These are phyloP conservation scores for Babylonia areolata DNA, from an alignment of 1,140 invertebrate species.

Conservation along the genomic window DNA sequence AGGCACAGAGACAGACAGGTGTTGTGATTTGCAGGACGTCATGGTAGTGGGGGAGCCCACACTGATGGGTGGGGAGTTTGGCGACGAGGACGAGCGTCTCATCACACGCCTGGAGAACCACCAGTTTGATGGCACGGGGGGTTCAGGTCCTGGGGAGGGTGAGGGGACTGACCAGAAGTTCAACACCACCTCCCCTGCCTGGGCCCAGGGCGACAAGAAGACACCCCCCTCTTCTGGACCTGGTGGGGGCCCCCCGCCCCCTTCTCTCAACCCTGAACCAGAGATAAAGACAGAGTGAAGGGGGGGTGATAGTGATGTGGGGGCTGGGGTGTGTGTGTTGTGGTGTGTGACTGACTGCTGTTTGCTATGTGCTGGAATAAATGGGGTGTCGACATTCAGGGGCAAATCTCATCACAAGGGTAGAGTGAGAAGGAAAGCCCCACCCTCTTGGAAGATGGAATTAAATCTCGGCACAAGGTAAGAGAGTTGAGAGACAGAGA, in stretches of 20 bases:
- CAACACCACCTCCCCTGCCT: slow-evolving; percentile 23
- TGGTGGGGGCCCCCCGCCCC: not conserved
- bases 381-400: no score
- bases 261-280: slow-evolving; percentile 20
- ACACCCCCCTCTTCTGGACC: slow-evolving; percentile 3
- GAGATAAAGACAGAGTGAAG: slow-evolving; percentile 35
- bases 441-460: no score
- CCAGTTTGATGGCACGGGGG: slow-evolving; percentile 89
- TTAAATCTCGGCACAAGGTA: no score
- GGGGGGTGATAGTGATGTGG: no score
- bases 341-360: no score
- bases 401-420: no score
- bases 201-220: slow-evolving; percentile 35
- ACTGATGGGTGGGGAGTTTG: slow-evolving; percentile 99
- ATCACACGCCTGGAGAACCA: slow-evolving; percentile 98
- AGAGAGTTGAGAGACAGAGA: no score
- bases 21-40: slow-evolving; percentile 89
- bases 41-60: slow-evolving; percentile 99
- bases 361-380: no score
- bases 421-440: no score
- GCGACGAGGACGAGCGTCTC: slow-evolving; percentile 97
- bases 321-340: no score
- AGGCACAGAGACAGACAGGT: no score
- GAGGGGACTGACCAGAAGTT: slow-evolving; percentile 23
- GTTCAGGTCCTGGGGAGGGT: not conserved